Evolutionary conservation across 2,797 vertebrate species (phyloP).

Genomic region (Oreochromis mossambicus): DNA sequence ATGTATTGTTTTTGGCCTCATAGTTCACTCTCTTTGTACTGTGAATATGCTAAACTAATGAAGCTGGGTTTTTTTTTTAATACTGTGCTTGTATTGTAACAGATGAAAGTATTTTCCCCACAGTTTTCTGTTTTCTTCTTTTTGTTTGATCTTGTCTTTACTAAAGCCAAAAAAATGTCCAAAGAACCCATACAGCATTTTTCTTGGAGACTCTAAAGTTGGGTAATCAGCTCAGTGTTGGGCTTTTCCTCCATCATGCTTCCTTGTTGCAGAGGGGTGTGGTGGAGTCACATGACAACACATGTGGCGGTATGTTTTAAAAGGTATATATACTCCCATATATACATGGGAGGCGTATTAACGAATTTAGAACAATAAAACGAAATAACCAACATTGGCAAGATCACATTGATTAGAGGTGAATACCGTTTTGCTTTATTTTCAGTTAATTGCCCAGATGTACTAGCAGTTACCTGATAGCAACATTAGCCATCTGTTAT

Average conservation of each 20-base stretch:
- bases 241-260: neutral
- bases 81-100: neutral
- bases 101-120: neutral
- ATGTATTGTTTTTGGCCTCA: neutral
- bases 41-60: neutral
- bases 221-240: neutral
- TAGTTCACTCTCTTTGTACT: neutral
- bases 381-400: neutral
- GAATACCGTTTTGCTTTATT: neutral
- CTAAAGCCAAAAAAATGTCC: neutral
- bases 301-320: neutral
- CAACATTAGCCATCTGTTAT: neutral
- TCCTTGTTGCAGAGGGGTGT: neutral
- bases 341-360: neutral
- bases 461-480: neutral
- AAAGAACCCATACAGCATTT: neutral
- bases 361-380: neutral
- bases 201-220: neutral
- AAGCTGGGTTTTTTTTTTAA: neutral
- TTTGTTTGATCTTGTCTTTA: neutral
- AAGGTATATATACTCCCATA: neutral
- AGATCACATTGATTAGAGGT: neutral
- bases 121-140: neutral
- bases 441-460: neutral
- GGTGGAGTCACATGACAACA: neutral